Base-by-base conservation (phyloP, 1,140 invertebrate species). In the Drosophila funebris region DNA sequence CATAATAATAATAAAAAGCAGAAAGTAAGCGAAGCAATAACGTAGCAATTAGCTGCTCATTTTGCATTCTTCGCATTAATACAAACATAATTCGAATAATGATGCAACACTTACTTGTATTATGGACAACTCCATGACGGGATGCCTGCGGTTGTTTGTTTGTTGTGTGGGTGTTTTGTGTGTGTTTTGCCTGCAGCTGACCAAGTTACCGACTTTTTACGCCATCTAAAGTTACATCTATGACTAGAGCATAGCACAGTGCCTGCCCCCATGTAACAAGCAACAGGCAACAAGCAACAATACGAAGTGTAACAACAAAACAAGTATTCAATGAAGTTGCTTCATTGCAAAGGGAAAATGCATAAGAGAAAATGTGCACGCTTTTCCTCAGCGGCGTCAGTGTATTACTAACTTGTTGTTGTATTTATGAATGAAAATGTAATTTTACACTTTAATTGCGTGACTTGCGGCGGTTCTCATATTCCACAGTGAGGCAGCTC, bases 391-490 rank as follows among this genome's bases (percentile, higher is more conserved):
- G 58, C 72, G 41, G 36, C 62, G 22, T 33, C 24, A 27, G 6
- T 27, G 24, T 27, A 7, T 18, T 33, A 37, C 33, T 37, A 66
- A 58, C 57, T 63, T 63, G 62, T 13, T 13, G 41, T 44, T 61
- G 67, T 61, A 50, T 80, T 79, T 69, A 82, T 88, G 78, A 88
- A 87, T 73, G 81, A 63, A 84, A 87, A 78, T 63, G 74, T 81
- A 85, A 88, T 83, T 78, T 87, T 78, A 87, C 63, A 87, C 79
- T 83, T 48, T 75, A 88, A 83, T 87, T 87, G 82, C 82, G 82
- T 87, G 82, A 88, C 67, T 78, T 61, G 74, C 22, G 73, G 74
- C 53, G 48, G 66, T 53, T 68, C 83, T 85, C 82, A 72, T 68
- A 78, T 85, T 85, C 72, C 78, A 80, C 27, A 33, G 20, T 37